Evolutionary conservation across 2,797 vertebrate genomes (phyloP).

Genomic region (Serranus cabrilla): DNA sequence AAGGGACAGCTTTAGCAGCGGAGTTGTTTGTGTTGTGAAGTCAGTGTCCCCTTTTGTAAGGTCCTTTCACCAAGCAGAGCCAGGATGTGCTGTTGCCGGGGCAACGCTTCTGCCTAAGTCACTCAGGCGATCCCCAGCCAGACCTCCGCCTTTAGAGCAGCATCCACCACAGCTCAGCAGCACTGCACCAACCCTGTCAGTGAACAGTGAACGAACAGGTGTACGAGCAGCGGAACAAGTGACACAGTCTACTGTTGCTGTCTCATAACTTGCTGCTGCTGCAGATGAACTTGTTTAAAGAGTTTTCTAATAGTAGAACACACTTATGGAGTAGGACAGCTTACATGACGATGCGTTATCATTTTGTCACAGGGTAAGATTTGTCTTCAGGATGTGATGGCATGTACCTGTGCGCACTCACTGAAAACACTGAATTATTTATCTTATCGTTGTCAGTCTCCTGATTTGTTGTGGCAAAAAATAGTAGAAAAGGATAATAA

Average conservation of each 20-base stretch:
- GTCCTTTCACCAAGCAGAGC: constrained; percentile 73
- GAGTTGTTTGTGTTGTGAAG: constrained; percentile 72
- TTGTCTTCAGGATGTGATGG: neutral
- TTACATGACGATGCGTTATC: neutral
- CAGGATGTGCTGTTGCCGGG: constrained; percentile 85
- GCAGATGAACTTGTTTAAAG: neutral
- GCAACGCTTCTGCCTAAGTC: constrained; percentile 84
- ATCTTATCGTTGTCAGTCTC: no score
- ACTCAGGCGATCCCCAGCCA: constrained; percentile 74
- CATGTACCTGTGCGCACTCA: neutral
- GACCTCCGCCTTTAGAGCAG: constrained; percentile 71
- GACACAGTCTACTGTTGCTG: neutral
- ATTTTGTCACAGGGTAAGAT: neutral
- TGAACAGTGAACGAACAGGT: constrained; percentile 40
- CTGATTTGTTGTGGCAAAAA: no score
- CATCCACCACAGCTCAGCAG: constrained; percentile 67
- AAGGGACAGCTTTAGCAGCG: constrained; percentile 4
- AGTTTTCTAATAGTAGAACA: neutral
- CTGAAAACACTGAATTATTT: neutral
- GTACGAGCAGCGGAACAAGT: constrained; percentile 1
- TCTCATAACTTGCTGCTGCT: neutral
- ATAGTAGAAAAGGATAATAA: neutral
- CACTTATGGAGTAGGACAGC: neutral
- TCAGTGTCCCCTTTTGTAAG: constrained; percentile 72
- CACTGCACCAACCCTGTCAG: constrained; percentile 65